These are phyloP conservation scores for Poecilus cupreus DNA, from an alignment of 2,888 invertebrate species.

Conservation along the genomic window DNA sequence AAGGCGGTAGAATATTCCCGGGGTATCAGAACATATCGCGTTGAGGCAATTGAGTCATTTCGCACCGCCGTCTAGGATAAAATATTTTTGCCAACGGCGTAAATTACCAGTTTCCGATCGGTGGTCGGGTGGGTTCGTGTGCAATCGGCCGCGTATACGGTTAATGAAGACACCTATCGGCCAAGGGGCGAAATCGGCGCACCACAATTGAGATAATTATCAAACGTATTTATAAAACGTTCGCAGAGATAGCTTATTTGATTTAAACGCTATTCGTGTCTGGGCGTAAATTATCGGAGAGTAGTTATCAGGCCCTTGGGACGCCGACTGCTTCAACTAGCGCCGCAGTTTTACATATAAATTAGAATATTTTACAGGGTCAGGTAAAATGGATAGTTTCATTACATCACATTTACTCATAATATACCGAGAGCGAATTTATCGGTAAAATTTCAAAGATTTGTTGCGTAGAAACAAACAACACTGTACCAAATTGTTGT, in stretches of 20 bases:
- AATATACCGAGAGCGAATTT: no score
- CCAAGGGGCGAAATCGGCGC: conserved; percentile 53
- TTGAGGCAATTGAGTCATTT: conserved; percentile 31
- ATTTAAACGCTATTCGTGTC: conserved; percentile 48
- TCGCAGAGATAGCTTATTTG: conserved; percentile 51
- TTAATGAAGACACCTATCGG: conserved; percentile 56
- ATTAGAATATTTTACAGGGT: conserved; percentile 37
- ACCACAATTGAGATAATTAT: conserved; percentile 58
- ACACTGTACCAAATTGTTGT: no score
- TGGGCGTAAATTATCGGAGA: conserved; percentile 45
- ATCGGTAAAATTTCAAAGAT: no score
- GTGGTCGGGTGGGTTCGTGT: conserved; percentile 16
- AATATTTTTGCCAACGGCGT: conserved; percentile 44
- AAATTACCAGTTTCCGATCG: conserved; percentile 32
- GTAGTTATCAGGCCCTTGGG: conserved; percentile 44
- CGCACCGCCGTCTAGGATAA: conserved; percentile 10
- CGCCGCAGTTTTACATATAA: conserved; percentile 46
- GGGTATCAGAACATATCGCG: neutral
- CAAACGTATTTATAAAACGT: conserved; percentile 59
- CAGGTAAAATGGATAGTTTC: conserved; percentile 1
- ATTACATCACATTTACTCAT: conserved; percentile 9
- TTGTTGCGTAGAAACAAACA: no score
- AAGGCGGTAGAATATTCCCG: neutral
- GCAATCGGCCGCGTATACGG: conserved; percentile 29
- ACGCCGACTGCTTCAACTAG: conserved; percentile 6